Conservation (phyloP, 2,797 vertebrate species). For the Chelidonichthys spinosus region DNA sequence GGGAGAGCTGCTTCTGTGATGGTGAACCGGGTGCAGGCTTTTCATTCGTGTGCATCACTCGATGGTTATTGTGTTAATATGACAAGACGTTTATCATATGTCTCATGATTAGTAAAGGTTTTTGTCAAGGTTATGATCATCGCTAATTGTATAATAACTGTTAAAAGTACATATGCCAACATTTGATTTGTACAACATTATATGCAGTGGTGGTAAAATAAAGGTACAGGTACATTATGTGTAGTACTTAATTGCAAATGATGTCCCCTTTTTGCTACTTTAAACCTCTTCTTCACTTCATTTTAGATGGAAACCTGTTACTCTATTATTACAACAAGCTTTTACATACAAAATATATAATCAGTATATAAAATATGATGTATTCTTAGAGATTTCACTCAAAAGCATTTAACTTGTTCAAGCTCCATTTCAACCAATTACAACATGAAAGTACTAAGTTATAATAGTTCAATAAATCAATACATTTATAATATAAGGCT, state of each 20-base stretch:
- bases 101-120: background rate
- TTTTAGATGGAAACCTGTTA: background rate
- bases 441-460: background rate
- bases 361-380: background rate
- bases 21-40: constrained; percentile 4
- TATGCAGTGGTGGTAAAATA: background rate
- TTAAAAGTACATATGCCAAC: too few relatives aligned
- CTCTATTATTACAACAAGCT: background rate
- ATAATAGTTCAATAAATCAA: background rate
- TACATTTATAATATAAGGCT: background rate
- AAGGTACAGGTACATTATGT: background rate
- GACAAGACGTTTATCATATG: background rate
- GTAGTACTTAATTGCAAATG: background rate
- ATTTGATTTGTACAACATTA: background rate
- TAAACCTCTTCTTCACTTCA: background rate
- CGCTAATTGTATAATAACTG: too few relatives aligned
- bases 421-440: background rate
- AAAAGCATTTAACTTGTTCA: background rate
- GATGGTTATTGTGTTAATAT: background rate
- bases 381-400: background rate
- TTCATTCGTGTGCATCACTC: background rate
- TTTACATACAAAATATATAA: background rate
- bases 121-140: background rate
- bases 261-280: background rate
- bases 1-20: constrained; percentile 11